Evolutionary conservation across 2,113 vertebrate species (phyloP).

Genomic region (Asarcornis scutulata): DNA sequence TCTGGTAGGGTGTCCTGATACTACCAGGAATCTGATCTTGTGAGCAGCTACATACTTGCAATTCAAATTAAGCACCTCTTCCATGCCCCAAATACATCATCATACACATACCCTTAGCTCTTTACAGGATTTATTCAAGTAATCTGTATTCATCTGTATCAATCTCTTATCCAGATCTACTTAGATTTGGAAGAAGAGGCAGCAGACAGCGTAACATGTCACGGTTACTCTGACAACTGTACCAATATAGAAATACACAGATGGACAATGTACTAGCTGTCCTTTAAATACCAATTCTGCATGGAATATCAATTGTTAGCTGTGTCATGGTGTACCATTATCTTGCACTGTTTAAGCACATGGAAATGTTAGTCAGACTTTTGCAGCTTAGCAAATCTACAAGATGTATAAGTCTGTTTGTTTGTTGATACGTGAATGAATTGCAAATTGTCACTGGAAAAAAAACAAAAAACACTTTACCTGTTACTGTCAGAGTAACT

Average conservation of each 20-base stretch:
- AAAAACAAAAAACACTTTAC: too few relatives aligned
- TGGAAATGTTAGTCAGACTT: not conserved
- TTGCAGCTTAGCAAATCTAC: not conserved
- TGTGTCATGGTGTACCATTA: not conserved
- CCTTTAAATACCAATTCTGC: not conserved
- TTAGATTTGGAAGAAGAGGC: not conserved
- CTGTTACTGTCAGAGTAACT: not conserved
- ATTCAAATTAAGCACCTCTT: not conserved
- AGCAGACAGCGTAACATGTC: not conserved
- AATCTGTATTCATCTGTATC: not conserved
- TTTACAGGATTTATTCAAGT: not conserved
- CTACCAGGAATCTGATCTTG: not conserved
- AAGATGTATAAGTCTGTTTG: not conserved
- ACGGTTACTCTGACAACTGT: constrained; percentile 13
- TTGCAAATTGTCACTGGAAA: not conserved
- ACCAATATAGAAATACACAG: constrained; percentile 25
- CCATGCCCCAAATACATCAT: not conserved
- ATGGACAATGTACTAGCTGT: not conserved
- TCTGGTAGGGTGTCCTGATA: not conserved
- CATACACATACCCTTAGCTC: not conserved
- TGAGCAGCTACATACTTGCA: not conserved
- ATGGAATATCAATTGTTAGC: not conserved
- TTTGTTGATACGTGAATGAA: not conserved
- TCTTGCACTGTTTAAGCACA: not conserved
- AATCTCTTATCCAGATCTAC: not conserved